Conservation (phyloP, 2,888 invertebrate genomes). For the Tryphoninae sp. region DNA sequence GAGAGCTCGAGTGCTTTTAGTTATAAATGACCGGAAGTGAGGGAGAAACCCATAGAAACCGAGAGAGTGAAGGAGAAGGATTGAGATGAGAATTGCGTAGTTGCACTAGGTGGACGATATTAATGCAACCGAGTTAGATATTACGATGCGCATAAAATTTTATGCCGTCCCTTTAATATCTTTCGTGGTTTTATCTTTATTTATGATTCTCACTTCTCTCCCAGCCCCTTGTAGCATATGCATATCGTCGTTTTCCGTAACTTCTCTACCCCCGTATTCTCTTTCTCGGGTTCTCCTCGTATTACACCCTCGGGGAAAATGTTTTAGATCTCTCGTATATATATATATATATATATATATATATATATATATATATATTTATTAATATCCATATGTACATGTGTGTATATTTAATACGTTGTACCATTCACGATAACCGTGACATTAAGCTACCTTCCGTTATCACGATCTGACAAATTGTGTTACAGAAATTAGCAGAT, state of each 20-base stretch:
- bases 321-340: neutral
- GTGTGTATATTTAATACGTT: neutral
- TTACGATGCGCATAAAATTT: conserved; percentile 42
- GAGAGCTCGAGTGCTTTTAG: conserved; percentile 16
- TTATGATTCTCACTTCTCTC: conserved; percentile 3
- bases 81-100: too few relatives aligned
- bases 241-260: neutral
- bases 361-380: neutral
- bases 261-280: neutral
- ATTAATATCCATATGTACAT: neutral
- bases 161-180: conserved; percentile 6
- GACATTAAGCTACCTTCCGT: conserved; percentile 4
- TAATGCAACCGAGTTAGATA: conserved; percentile 5
- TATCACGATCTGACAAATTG: neutral
- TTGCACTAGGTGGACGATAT: neutral
- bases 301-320: neutral
- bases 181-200: conserved; percentile 7
- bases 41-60: neutral
- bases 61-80: neutral
- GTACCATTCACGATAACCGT: neutral
- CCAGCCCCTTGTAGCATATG: neutral
- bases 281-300: neutral
- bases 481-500: conserved; percentile 28
- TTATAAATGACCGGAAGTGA: neutral
- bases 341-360: neutral